Base-by-base conservation (phyloP, 2,113 vertebrate species). In the Neogobius melanostomus region DNA sequence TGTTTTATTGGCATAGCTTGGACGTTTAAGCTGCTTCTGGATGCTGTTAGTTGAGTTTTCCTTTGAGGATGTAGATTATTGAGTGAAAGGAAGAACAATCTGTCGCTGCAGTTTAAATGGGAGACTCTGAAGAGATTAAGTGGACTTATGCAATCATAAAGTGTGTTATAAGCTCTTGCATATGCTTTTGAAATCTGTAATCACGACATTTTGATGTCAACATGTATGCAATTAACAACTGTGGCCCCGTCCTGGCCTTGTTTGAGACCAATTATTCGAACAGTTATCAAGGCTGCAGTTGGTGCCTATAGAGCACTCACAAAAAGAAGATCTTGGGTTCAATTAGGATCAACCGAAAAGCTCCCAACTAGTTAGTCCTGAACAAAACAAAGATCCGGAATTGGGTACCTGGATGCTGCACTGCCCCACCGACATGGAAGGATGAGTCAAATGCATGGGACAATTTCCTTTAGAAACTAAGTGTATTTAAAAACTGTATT, bases 21-120 rank as follows among this genome's bases (percentile, higher is more conserved):
- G 71, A 43, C 52, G 46, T 69, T 70, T 47, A 57, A 73, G 67
- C 69, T 16, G 59, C 60, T 11, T 78, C 52, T 76, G 68, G 68
- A 48, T 69, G 68, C 28, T 28, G 44, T 61, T 68, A 45, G 6
- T 73, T 61, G 14, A 48, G 57, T 78, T 74, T 85, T 69, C 68
- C 77, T 59, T 17, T 69, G 43, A 71, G 74, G 71, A 72, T 75
- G 57, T 66, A 74, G 80, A 82, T 85, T 77, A 79, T 86, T 82
- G 46, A 50, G 11, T 64, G 42, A 21, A 66, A 66, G 48, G 75
- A 65, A 78, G 61, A 69, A 68, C 77, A 78, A 56, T 84, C 74
- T 74, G 62, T 43, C 61, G 47, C 54, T 57, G 54, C 68, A 74
- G 69, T 11, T 44, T 47, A n/a, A 52, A 8, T 3, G 15, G 62